A percentile compares a stretch with the other conserved stretches of the same genome.
These are phyloP conservation scores for Chesias legatella DNA, from an alignment of 2,888 invertebrate genomes.

Conservation along the genomic window DNA sequence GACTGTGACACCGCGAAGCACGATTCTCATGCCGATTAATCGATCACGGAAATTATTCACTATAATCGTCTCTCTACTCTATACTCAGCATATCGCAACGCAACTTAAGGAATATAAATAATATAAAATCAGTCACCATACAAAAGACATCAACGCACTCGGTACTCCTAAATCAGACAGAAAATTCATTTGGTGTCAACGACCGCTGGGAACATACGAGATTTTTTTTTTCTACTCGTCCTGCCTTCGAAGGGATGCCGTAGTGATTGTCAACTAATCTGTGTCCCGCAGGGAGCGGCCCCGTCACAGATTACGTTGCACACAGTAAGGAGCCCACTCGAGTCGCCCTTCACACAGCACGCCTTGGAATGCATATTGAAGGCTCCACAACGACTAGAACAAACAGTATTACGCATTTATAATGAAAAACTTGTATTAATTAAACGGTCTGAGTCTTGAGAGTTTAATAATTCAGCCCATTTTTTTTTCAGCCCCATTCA, in stretches of 20 bases:
- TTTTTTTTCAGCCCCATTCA: too few relatives aligned
- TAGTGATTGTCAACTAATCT: neutral
- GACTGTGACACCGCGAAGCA: too few relatives aligned
- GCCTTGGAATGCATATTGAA: conserved; percentile 5
- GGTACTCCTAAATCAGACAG: conserved; percentile 8
- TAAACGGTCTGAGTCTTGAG: too few relatives aligned
- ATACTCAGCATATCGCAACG: too few relatives aligned
- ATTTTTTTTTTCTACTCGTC: conserved; percentile 16
- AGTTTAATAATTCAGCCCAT: too few relatives aligned
- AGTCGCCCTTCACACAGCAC: conserved; percentile 6
- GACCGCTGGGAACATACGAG: conserved; percentile 11
- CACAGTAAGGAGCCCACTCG: neutral
- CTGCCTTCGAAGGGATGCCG: neutral
- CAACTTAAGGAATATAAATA: too few relatives aligned
- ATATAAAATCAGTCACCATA: conserved; percentile 7
- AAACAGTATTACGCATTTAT: too few relatives aligned
- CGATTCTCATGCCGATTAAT: too few relatives aligned
- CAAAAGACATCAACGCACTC: conserved; percentile 26
- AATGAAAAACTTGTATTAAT: too few relatives aligned
- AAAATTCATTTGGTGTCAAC: conserved; percentile 5
- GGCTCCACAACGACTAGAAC: too few relatives aligned
- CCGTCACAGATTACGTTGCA: conserved; percentile 6
- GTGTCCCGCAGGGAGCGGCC: conserved; percentile 6
- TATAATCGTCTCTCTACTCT: too few relatives aligned
- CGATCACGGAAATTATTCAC: too few relatives aligned